phyloP scores from a whole-genome alignment of 2,888 invertebrate genomes.

The Suillia variegata region DNA sequence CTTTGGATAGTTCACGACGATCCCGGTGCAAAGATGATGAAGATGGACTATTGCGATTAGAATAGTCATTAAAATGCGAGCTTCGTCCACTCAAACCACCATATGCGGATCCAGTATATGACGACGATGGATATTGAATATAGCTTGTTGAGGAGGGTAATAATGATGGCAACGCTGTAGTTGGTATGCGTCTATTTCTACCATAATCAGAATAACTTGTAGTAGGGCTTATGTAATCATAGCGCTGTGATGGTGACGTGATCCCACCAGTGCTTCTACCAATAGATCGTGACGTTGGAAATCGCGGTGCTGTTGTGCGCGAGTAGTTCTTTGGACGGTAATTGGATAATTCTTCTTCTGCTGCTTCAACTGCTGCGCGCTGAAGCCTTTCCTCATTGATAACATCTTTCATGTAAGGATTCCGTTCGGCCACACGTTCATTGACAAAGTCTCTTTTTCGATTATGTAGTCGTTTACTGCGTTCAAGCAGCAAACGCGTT shows the following conservation, averaged over 20 bases:
- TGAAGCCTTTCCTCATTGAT: conserved; percentile 40
- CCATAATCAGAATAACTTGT: conserved; percentile 21
- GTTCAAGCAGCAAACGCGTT: conserved; percentile 54
- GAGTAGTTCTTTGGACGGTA: conserved; percentile 48
- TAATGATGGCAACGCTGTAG: conserved; percentile 19
- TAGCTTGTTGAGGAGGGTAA: conserved; percentile 23
- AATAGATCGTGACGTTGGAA: conserved; percentile 48
- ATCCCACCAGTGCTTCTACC: conserved; percentile 30
- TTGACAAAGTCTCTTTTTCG: conserved; percentile 60
- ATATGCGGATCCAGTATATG: conserved; percentile 17
- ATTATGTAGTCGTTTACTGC: conserved; percentile 56
- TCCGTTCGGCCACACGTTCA: conserved; percentile 57
- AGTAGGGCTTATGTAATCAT: conserved; percentile 21
- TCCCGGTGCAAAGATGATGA: too few relatives aligned
- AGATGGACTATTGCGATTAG: conserved; percentile 50
- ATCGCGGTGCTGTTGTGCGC: conserved; percentile 37
- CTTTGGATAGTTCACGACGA: conserved; percentile 50
- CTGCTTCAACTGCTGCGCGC: conserved; percentile 20
- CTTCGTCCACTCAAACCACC: conserved; percentile 28
- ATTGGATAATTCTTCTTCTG: conserved; percentile 40
- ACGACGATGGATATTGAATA: conserved; percentile 24
- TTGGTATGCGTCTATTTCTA: conserved; percentile 28
- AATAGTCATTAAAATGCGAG: conserved; percentile 49
- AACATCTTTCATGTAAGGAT: conserved; percentile 59
- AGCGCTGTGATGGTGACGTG: conserved; percentile 7